phyloP scores from a whole-genome alignment of 2,888 invertebrate genomes.

The Baronia brevicornis region DNA sequence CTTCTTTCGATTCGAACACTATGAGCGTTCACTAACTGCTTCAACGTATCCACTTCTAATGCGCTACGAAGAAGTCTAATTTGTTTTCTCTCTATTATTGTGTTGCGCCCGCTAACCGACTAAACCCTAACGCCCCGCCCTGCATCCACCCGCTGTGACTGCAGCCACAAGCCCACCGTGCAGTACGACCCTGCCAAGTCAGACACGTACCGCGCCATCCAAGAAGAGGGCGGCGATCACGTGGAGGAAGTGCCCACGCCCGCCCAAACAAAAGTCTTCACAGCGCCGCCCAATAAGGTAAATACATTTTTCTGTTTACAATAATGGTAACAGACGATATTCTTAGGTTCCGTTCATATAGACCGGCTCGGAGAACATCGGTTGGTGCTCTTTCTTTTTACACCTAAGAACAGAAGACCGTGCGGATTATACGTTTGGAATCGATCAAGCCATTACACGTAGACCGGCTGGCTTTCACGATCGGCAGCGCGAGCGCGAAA shows the following conservation, averaged over 20 bases:
- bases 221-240: conserved; percentile 82
- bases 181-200: conserved; percentile 92
- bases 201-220: conserved; percentile 90
- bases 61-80: conserved; percentile 49
- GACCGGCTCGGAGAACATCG: no score
- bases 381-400: no score
- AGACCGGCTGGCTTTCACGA: no score
- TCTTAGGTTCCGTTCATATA: no score
- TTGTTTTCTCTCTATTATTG: conserved; percentile 50
- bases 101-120: conserved; percentile 71
- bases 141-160: conserved; percentile 24
- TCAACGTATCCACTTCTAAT: no score
- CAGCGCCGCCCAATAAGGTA: conserved; percentile 79
- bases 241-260: conserved; percentile 83
- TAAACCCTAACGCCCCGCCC: conserved; percentile 63
- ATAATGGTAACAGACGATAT: no score
- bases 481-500: no score
- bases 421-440: no score
- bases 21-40: conserved; percentile 52
- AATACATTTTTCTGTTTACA: not conserved
- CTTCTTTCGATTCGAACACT: conserved; percentile 82
- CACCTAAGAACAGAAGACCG: no score
- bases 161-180: conserved; percentile 80
- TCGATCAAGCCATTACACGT: no score
- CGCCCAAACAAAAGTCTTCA: conserved; percentile 85